Evolutionary conservation across 2,113 vertebrate species (phyloP), one percentile per base, ranked within the genome.

Genomic region (Notothenia rossii): DNA sequence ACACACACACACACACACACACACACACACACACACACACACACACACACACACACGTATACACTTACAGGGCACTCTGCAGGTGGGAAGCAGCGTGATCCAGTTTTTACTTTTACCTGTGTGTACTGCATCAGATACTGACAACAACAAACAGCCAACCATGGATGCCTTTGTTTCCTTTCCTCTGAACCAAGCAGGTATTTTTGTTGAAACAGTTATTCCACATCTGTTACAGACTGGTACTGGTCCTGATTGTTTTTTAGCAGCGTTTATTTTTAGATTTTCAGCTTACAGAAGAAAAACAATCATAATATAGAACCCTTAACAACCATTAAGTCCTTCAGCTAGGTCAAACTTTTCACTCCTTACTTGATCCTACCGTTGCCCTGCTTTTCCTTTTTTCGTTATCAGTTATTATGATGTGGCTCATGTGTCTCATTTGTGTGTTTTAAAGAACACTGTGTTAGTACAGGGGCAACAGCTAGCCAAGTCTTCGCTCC

Each of bases 221-320:
- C 75, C 77, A 81, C 82, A 86, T 85, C 81, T 89, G 88, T 90
- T 91, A 91, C 71, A 91, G 67, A 72, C 51, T 89, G 86, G 63
- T 75, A 64, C 56, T 63, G 62, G 80, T 85, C 76, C 29, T 40
- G 5, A 36, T 36, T 36, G 5, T 7, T 36, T 36, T 36, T 36
- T 36, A 7, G 36, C 5, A 7, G 36, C 6, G 6, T 7, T 40
- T 40, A 40, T 40, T 40, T 7, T 7, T 7, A 40, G 36, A 40
- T 40, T 7, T 40, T 40, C 36, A 40, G 36, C 7, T 40, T 40
- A 40, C 36, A 40, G 36, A 40, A 8, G 6, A 40, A 40, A 40
- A 40, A 40, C 36, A 40, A 40, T 7, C 36, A 40, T 40, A 40
- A 40, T 40, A 77, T 89, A 82, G 67, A 72, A 64, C 54, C 68